These are phyloP conservation scores for Empidonax alnorum DNA, from an alignment of 2,113 vertebrate genomes.

Conservation along the genomic window DNA sequence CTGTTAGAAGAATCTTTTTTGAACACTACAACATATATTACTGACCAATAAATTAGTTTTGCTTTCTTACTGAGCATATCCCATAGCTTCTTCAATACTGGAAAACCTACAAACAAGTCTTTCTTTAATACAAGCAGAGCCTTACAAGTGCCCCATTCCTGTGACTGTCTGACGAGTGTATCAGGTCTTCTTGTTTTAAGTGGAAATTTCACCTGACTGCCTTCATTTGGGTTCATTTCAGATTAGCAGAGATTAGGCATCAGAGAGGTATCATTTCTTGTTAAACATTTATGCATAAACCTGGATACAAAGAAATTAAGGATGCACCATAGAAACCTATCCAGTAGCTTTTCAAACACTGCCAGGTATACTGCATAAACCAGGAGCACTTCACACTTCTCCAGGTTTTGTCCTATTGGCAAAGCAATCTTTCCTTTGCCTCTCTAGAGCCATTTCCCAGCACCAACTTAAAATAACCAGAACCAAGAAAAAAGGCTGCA, in stretches of 20 bases:
- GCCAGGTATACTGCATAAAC: not conserved
- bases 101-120: not conserved
- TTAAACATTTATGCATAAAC: not conserved
- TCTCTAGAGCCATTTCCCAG: not conserved
- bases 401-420: not conserved
- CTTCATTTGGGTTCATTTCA: not conserved
- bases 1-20: not conserved
- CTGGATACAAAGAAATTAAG: not conserved
- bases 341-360: not conserved
- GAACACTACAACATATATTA: not conserved
- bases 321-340: not conserved
- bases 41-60: not conserved
- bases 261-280: not conserved
- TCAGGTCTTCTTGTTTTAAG: not conserved
- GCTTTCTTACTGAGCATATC: not conserved
- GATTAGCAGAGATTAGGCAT: not conserved
- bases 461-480: not conserved
- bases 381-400: not conserved
- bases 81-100: not conserved
- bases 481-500: not conserved
- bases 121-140: not conserved
- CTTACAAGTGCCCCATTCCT: not conserved
- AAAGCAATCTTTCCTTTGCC: not conserved
- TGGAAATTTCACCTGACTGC: not conserved
- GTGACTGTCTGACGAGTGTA: not conserved